Evolutionary conservation across 1,140 invertebrate genomes (phyloP), one percentile per base, ranked within the genome.

Genomic region (Scaptomyza graminum): DNA sequence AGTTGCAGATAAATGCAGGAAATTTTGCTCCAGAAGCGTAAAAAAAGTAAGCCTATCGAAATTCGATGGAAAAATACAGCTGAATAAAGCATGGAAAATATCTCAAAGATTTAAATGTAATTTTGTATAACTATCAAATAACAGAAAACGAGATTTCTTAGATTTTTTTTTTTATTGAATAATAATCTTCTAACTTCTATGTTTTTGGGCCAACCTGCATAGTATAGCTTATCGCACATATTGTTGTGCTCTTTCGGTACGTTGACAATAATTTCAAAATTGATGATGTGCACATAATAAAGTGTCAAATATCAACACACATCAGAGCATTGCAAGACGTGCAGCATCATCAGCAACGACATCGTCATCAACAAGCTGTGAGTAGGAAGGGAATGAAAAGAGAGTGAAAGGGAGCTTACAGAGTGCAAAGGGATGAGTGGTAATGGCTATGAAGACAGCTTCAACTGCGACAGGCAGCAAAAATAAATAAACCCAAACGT

Each of bases 231-330:
- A 25, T 66, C 34, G 37, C 8, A 25, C 15, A 62, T 55, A 49
- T 69, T 51, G 43, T 47, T 62, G 9, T 59, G 39, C 39, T 61
- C n/a, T 43, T 13, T 39, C 22, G 31, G 49, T 55, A 62, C 47
- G 66, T 57, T 76, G 64, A 75, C 56, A 69, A 82, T 80, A 83
- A 88, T 83, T 79, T 75, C 50, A 80, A 83, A 81, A 75, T 75
- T 88, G 65, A 89, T 87, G 82, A 87, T 82, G 83, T 88, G 82
- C 79, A 79, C 79, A 77, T 71, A 82, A 82, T 85, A 77, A 74
- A 87, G 76, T 82, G 82, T 83, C 73, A 83, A 80, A 83, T 76
- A 80, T 80, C 73, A 76, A 81, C 69, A 82, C 67, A 80, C 74
- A 78, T 82, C 79, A 72, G 50, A 54, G 74, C 60, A 76, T 52